Conservation (phyloP, 2,113 vertebrate species). For the Pseudorhombus dupliciocellatus region DNA sequence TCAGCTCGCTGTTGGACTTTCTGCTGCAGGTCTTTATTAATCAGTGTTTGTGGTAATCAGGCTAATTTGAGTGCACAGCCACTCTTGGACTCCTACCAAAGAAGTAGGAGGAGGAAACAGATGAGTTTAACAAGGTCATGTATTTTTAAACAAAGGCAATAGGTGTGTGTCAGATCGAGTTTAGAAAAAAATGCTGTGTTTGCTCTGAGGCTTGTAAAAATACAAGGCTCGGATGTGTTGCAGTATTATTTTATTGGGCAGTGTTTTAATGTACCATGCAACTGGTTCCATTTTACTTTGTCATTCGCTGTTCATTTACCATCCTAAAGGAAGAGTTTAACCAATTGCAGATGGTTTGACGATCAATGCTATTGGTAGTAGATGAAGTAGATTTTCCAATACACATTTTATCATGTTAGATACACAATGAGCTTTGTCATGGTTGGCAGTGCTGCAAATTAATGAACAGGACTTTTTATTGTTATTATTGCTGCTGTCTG, state of each 20-base stretch:
- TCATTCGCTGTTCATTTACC: neutral
- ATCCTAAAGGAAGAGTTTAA: too few relatives aligned
- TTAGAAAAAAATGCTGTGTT: neutral
- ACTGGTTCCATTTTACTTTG: neutral
- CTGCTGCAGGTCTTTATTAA: conserved; percentile 51
- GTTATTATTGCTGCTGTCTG: too few relatives aligned
- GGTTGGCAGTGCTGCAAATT: too few relatives aligned
- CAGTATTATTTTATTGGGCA: neutral
- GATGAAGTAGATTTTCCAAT: too few relatives aligned
- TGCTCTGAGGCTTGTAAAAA: neutral
- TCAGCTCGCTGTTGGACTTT: conserved; percentile 52
- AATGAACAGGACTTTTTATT: too few relatives aligned
- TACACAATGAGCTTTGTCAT: too few relatives aligned
- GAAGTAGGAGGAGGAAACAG: conserved; percentile 15
- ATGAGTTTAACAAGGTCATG: conserved; percentile 37
- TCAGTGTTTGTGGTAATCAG: conserved; percentile 54
- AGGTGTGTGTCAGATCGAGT: conserved; percentile 8
- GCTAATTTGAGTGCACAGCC: conserved; percentile 42
- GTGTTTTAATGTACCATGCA: neutral
- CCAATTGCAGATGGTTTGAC: too few relatives aligned
- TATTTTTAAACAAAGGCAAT: conserved; percentile 44
- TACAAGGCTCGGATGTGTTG: neutral
- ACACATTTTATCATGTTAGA: too few relatives aligned
- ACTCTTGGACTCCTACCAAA: conserved; percentile 31
- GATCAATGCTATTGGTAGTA: too few relatives aligned